A percentile compares a stretch with the other conserved stretches of the same genome.
These are phyloP conservation scores for Rhinolophus sinicus DNA, from an alignment of 2,113 vertebrate genomes.

Conservation along the genomic window DNA sequence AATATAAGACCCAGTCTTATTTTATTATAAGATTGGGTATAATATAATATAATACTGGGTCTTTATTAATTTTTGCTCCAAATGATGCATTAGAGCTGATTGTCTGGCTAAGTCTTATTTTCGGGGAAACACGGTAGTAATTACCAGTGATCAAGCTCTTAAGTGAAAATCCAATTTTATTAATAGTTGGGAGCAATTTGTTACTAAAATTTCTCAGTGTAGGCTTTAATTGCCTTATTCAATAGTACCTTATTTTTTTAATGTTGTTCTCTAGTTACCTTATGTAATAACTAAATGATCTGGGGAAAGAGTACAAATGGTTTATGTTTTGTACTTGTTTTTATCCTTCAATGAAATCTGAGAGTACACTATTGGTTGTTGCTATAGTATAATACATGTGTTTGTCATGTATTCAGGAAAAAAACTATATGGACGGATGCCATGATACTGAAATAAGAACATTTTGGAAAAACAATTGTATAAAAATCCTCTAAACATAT, in stretches of 20 bases:
- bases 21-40: too few species aligned
- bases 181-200: neutral
- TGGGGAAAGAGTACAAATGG: neutral
- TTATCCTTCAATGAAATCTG: slow-evolving; percentile 2
- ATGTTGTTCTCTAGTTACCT: neutral
- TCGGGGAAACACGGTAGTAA: neutral
- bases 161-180: neutral
- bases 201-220: neutral
- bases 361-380: neutral
- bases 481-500: slow-evolving; percentile 40
- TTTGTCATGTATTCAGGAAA: slow-evolving; percentile 16
- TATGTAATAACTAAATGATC: neutral
- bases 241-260: neutral
- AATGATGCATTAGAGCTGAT: too few species aligned
- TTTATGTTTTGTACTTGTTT: neutral
- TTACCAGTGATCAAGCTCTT: neutral
- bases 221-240: neutral
- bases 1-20: too few species aligned
- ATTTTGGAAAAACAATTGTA: slow-evolving; percentile 24
- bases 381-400: neutral
- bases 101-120: too few species aligned
- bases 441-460: slow-evolving; percentile 16
- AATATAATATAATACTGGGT: too few species aligned
- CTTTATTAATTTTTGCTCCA: too few species aligned
- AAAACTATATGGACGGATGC: neutral